phyloP scores from a whole-genome alignment of 2,888 invertebrate genomes.

The Nephrocerus scutellatus region DNA sequence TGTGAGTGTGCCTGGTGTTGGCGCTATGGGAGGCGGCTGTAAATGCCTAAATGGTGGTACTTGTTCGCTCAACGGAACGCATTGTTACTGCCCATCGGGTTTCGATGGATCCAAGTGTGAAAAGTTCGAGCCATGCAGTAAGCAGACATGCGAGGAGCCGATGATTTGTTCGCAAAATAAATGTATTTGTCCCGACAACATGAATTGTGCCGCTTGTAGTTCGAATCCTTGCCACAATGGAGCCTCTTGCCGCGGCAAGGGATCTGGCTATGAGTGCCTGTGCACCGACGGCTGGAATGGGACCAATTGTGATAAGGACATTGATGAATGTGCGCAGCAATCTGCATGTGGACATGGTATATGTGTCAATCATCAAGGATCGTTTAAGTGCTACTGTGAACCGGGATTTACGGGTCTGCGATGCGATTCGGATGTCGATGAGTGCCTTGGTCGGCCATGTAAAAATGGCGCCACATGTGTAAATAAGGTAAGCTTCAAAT shows the following conservation, averaged over 20 bases:
- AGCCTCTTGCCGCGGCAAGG: constrained; percentile 57
- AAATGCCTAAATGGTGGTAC: constrained; percentile 46
- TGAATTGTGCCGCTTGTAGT: constrained; percentile 51
- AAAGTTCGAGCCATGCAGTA: constrained; percentile 38
- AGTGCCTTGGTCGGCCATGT: constrained; percentile 79
- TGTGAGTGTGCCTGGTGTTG: constrained; percentile 20
- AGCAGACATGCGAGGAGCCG: constrained; percentile 42
- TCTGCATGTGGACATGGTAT: constrained; percentile 73
- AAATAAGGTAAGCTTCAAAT: constrained; percentile 52
- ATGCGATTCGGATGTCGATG: constrained; percentile 80
- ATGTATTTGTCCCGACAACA: constrained; percentile 45
- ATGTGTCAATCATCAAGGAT: constrained; percentile 69
- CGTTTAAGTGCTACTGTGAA: constrained; percentile 76
- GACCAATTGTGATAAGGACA: constrained; percentile 56
- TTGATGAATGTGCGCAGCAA: constrained; percentile 57
- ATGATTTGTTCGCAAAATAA: constrained; percentile 43
- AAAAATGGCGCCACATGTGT: constrained; percentile 74
- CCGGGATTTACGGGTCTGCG: constrained; percentile 82
- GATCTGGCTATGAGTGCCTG: constrained; percentile 53
- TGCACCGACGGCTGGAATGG: constrained; percentile 56
- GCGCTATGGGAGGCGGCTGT: constrained; percentile 33
- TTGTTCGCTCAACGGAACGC: constrained; percentile 42
- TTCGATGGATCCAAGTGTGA: constrained; percentile 45
- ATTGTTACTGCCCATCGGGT: constrained; percentile 43
- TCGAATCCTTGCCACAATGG: constrained; percentile 59